Evolutionary conservation across 2,888 invertebrate species (phyloP).

Genomic region (Diaprepes abbreviatus): DNA sequence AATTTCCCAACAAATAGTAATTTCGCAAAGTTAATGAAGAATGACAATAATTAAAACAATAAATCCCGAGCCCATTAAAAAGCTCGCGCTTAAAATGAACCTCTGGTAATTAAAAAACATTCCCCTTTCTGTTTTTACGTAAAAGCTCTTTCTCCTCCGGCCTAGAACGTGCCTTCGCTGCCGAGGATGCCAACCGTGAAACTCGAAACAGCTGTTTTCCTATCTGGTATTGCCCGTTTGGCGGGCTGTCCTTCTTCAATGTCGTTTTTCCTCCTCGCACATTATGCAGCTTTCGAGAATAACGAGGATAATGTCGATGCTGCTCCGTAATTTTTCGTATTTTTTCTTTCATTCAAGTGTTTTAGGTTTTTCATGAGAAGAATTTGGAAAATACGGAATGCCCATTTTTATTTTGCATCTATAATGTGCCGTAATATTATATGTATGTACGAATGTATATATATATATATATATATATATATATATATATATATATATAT

Average conservation of each 20-base stretch:
- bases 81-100: constrained; percentile 31
- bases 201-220: constrained; percentile 41
- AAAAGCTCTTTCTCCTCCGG: constrained; percentile 5
- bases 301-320: neutral
- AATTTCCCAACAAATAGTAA: neutral
- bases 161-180: constrained; percentile 18
- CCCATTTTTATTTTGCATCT: no score
- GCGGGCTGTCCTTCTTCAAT: neutral
- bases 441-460: no score
- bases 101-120: constrained; percentile 36
- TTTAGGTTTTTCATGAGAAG: no score
- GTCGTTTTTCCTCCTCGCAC: neutral
- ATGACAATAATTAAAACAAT: constrained; percentile 38
- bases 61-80: constrained; percentile 31
- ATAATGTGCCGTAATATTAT: no score
- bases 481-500: no score
- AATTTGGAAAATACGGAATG: no score
- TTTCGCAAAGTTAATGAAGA: constrained; percentile 24
- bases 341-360: no score
- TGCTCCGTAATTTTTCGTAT: neutral
- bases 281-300: neutral
- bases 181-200: constrained; percentile 39
- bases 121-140: constrained; percentile 29
- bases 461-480: no score
- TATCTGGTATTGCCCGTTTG: constrained; percentile 32